Conservation (phyloP, 2,888 invertebrate species). For the Clepsis dumicolana region DNA sequence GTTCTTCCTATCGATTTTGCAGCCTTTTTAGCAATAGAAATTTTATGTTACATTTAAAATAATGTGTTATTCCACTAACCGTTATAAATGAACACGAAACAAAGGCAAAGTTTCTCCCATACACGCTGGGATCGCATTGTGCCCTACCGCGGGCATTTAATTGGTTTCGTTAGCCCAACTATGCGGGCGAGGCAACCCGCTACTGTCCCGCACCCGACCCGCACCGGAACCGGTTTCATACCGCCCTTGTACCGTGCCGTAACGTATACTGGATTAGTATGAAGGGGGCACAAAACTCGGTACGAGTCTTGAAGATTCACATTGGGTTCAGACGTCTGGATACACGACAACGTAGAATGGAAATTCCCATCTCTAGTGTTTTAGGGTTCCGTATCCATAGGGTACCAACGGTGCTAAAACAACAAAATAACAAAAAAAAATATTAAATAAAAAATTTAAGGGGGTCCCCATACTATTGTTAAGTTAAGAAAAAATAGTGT, state of each 20-base stretch:
- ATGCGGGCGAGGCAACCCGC: conserved; percentile 51
- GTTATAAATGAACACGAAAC: not conserved
- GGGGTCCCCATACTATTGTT: too few relatives aligned
- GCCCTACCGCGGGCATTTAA: conserved; percentile 52
- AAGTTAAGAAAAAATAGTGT: too few relatives aligned
- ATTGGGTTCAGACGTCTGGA: too few relatives aligned
- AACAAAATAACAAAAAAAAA: too few relatives aligned
- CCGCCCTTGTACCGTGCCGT: conserved; percentile 10
- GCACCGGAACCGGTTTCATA: conserved; percentile 1
- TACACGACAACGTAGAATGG: too few relatives aligned
- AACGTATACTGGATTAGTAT: not conserved
- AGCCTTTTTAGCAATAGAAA: not conserved
- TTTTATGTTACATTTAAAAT: not conserved
- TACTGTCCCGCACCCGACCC: conserved; percentile 46
- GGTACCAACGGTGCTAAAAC: too few relatives aligned
- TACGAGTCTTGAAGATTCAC: too few relatives aligned
- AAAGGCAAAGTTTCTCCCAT: conserved; percentile 2
- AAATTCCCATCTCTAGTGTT: too few relatives aligned
- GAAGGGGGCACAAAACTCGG: too few relatives aligned
- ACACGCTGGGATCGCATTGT: conserved; percentile 15
- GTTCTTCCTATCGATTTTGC: too few relatives aligned
- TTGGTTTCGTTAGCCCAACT: conserved; percentile 77
- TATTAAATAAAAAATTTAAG: too few relatives aligned
- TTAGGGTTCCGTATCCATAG: too few relatives aligned
- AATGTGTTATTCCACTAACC: not conserved